Evolutionary conservation across 2,113 vertebrate species (phyloP), one percentile per base, ranked within the genome.

Genomic region (Pipa parva): DNA sequence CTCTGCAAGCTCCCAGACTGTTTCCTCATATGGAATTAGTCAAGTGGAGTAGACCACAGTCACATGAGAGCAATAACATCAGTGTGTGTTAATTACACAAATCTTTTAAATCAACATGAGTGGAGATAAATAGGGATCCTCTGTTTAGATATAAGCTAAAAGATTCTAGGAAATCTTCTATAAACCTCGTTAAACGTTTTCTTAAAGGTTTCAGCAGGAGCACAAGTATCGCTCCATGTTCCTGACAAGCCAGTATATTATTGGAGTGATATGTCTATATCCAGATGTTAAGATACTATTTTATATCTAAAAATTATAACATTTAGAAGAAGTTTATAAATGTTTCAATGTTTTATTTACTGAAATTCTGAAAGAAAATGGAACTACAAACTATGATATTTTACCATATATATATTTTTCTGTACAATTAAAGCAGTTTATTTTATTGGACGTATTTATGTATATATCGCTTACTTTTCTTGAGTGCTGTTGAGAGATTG

Each of bases 11-110:
- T 26, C 21, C 13, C 56, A 57, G 33, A 24, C 65, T 63, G 70
- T 46, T 72, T 37, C 48, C 74, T 72, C 72, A 46, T 63, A 45
- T 77, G 68, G 63, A 78, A 75, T 63, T 76, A 70, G 49, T 76
- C 24, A 78, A 75, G 59, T 76, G 70, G n/a, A 56, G 75, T 69
- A 74, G 49, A 59, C 48, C 33, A 26, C 37, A 69, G 45, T 74
- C 61, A 73, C 54, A 33, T 60, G 74, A 60, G 72, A 78, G 42
- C 57, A 29, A 50, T 33, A 71, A 48, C 42, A 59, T 59, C 61
- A 3, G 17, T 42, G 37, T 29, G 29, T 10, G 7, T 61, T 62
- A 63, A 54, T 55, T 56, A 50, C 37, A n/a, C 28, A 36, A 18
- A 33, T 52, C 18, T 56, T 37, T 22, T 28, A 71, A 66, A 58